These are phyloP conservation scores for Odontocerum albicorne DNA, from an alignment of 2,888 invertebrate species.

Conservation along the genomic window DNA sequence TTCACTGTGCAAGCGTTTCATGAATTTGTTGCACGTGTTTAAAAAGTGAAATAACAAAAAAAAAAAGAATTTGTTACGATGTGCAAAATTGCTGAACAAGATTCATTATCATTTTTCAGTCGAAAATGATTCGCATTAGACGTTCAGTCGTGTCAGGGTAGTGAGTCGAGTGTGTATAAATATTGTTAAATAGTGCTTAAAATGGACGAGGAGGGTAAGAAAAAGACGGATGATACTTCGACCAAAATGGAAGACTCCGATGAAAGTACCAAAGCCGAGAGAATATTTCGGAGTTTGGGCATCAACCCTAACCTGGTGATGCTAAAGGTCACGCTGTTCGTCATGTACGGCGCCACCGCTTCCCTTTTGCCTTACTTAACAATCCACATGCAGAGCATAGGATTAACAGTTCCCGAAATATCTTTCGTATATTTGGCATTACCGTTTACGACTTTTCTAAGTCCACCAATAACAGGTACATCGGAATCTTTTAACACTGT, in stretches of 20 bases:
- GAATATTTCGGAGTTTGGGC: conserved; percentile 52
- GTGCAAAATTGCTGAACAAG: too few relatives aligned
- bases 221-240: conserved; percentile 50
- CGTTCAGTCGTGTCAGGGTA: too few relatives aligned
- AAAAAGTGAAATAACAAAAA: too few relatives aligned
- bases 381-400: conserved; percentile 89
- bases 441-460: conserved; percentile 83
- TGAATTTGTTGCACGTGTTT: too few relatives aligned
- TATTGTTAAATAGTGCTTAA: conserved; percentile 12
- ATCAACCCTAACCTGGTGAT: conserved; percentile 79
- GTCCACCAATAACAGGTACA: conserved; percentile 80
- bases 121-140: too few relatives aligned
- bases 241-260: conserved; percentile 49
- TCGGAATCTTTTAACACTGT: background rate
- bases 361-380: conserved; percentile 84
- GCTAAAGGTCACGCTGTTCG: conserved; percentile 79
- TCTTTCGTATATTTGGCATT: conserved; percentile 84
- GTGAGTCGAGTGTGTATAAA: too few relatives aligned
- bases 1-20: too few relatives aligned
- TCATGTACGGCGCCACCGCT: conserved; percentile 84
- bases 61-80: too few relatives aligned
- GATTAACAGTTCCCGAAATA: conserved; percentile 82
- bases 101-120: too few relatives aligned
- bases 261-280: conserved; percentile 44
- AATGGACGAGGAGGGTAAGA: conserved; percentile 42